Conservation (phyloP, 2,113 vertebrate species). For the Ovis aries region ARS-UI_Ramb_v3.0 NC_056073.1:5907501-5908000, state of each 20-base stretch:
- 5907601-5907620: not conserved
- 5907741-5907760: not conserved
- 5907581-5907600: not conserved
- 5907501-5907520: not conserved
- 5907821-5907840: not conserved
- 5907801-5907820: not conserved
- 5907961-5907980: not conserved
- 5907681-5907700: not conserved
- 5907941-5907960: not conserved
- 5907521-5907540: not conserved
- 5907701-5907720: not conserved
- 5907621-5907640: not conserved
- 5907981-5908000: not conserved
- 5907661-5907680: not conserved
- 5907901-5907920: not conserved
- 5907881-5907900: not conserved
- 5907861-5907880: not conserved
- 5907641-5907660: too few relatives aligned
- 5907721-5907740: not conserved
- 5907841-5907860: not conserved
- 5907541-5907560: not conserved
- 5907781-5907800: not conserved
- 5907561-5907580: not conserved
- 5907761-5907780: not conserved
- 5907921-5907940: not conserved